These are phyloP conservation scores for Hyposoter didymator DNA, from an alignment of 2,888 invertebrate species.

Conservation along the genomic window DNA sequence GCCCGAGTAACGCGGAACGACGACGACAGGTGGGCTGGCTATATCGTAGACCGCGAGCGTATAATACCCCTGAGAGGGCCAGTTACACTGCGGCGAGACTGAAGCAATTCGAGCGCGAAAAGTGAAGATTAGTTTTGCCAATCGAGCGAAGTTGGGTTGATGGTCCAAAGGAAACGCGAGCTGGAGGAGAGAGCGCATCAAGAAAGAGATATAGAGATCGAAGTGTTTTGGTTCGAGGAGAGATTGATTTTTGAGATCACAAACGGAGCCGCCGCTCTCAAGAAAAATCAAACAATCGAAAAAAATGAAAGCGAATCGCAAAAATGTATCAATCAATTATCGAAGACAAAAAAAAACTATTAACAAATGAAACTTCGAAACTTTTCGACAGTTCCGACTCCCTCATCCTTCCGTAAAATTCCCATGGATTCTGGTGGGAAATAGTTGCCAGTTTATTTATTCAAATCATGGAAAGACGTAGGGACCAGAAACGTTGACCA, in stretches of 20 bases:
- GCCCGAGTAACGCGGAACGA: conserved; percentile 41
- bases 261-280: not conserved
- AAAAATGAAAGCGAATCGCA: not conserved
- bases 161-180: conserved; percentile 1
- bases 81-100: conserved; percentile 11
- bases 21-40: conserved; percentile 59
- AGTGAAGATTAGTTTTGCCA: conserved; percentile 61
- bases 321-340: not conserved
- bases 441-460: not conserved
- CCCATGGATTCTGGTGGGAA: not conserved
- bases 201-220: not conserved
- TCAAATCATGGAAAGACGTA: not conserved
- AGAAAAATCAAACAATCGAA: not conserved
- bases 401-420: not conserved
- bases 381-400: not conserved
- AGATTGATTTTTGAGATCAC: conserved; percentile 14
- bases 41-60: conserved; percentile 31
- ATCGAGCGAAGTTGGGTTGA: conserved; percentile 18
- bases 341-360: not conserved
- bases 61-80: conserved; percentile 15
- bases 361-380: not conserved
- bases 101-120: conserved; percentile 60
- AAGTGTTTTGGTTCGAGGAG: not conserved
- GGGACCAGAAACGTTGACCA: not conserved
- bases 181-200: not conserved